Evolutionary conservation across 2,113 vertebrate genomes (phyloP).

Genomic region (Catharus fuscescens): DNA sequence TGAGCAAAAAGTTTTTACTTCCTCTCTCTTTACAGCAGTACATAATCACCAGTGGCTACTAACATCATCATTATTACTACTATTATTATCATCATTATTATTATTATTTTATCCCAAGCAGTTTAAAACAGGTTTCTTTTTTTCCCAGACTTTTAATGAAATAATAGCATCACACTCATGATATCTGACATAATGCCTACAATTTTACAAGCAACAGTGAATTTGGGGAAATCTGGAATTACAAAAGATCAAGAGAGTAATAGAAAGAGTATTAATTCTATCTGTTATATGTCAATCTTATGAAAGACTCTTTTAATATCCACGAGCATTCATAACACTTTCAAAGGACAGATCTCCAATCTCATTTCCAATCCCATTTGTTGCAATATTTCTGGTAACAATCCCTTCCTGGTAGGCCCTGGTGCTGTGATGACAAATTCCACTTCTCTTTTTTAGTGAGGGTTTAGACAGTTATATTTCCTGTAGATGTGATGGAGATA

Average conservation of each 20-base stretch:
- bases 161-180: background rate
- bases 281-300: background rate
- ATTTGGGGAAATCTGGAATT: background rate
- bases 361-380: background rate
- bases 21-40: background rate
- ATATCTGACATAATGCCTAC: background rate
- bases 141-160: background rate
- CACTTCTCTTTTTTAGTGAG: background rate
- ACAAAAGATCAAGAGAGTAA: background rate
- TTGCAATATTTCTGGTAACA: background rate
- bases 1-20: background rate
- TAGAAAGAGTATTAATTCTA: background rate
- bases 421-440: background rate
- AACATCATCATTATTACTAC: background rate
- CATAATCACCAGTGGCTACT: background rate
- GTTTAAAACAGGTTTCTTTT: background rate
- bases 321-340: background rate
- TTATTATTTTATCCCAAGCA: background rate
- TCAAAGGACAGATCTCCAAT: background rate
- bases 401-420: background rate
- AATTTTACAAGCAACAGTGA: background rate
- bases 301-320: background rate
- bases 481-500: background rate
- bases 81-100: background rate
- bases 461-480: background rate